phyloP scores from a whole-genome alignment of 2,888 invertebrate genomes.

The Syrista parreyssii region DNA sequence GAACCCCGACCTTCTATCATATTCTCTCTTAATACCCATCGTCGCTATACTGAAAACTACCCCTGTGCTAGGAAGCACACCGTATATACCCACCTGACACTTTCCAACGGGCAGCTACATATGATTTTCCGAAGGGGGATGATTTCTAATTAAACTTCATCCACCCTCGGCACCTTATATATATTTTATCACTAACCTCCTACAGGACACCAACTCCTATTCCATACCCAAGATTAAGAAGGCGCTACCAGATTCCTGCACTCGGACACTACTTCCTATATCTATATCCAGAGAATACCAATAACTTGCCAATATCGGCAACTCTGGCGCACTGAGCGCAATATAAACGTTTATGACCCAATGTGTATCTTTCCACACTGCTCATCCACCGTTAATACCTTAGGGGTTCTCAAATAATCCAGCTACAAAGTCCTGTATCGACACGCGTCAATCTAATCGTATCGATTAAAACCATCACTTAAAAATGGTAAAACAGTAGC shows the following conservation, averaged over 20 bases:
- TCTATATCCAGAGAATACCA: conserved; percentile 41
- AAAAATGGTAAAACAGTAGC: background rate
- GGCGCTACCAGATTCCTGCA: background rate
- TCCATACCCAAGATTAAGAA: background rate
- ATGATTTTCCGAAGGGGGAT: background rate
- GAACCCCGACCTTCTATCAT: background rate
- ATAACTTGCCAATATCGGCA: conserved; percentile 66
- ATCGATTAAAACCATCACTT: background rate
- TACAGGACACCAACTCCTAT: background rate
- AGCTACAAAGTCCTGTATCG: background rate
- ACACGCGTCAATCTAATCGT: background rate
- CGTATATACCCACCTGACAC: background rate
- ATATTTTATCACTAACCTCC: background rate
- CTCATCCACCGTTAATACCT: conserved; percentile 30
- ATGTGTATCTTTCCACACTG: conserved; percentile 50
- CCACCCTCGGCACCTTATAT: background rate
- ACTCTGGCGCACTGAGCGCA: conserved; percentile 60
- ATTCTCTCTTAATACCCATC: background rate
- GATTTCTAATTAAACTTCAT: background rate
- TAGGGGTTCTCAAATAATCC: conserved; percentile 38
- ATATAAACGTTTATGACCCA: conserved; percentile 65
- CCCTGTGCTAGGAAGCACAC: background rate
- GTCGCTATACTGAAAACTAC: background rate
- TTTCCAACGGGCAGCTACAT: background rate
- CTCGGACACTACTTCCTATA: background rate